Conservation (phyloP, 1,140 invertebrate species). For the Calephelis virginiensis region DNA sequence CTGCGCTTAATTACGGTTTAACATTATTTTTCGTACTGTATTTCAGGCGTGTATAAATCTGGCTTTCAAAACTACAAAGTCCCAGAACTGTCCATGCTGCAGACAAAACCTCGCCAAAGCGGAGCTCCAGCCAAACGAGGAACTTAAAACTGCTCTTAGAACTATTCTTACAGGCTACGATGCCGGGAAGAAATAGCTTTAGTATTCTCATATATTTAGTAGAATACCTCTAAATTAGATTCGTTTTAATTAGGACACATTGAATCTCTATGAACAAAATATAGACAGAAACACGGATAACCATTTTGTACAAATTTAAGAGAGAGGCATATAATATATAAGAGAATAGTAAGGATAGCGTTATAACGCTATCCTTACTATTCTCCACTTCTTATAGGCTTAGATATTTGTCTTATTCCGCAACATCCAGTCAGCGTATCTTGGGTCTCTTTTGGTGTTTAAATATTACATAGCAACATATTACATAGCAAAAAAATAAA, state of each 20-base stretch:
- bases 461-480: too few species aligned
- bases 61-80: slow-evolving; percentile 82
- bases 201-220: background rate
- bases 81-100: slow-evolving; percentile 85
- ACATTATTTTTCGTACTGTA: background rate
- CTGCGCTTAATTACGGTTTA: background rate
- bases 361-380: too few species aligned
- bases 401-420: too few species aligned
- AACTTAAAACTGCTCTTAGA: slow-evolving; percentile 77
- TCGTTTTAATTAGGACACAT: too few species aligned
- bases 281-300: too few species aligned
- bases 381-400: too few species aligned
- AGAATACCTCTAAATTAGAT: background rate
- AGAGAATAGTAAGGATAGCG: too few species aligned
- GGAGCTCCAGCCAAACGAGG: slow-evolving; percentile 79
- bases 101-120: slow-evolving; percentile 81
- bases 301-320: too few species aligned
- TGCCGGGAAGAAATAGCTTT: slow-evolving; percentile 59
- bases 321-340: too few species aligned
- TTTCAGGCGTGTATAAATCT: slow-evolving; percentile 81
- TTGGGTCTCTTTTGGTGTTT: too few species aligned
- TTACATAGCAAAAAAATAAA: too few species aligned
- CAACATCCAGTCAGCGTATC: too few species aligned
- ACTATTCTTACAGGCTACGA: slow-evolving; percentile 84
- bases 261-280: background rate